Conservation (phyloP, 1,140 invertebrate genomes). For the Hormaphis cornu region DNA sequence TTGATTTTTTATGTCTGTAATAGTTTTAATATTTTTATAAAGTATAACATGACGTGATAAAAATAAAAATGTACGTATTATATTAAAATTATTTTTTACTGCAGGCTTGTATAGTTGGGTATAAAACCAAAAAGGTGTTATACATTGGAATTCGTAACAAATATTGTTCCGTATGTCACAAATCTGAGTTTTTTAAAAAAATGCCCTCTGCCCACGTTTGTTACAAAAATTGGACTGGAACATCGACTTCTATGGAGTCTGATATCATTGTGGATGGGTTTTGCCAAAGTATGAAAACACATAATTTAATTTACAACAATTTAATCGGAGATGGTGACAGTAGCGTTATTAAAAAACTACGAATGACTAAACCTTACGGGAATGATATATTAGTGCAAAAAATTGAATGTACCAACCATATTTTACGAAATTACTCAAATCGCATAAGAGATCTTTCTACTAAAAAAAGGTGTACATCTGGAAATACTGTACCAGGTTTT, state of each 20-base stretch:
- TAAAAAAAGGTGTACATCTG: neutral
- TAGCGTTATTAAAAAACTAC: slow-evolving; percentile 33
- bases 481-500: neutral
- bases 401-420: neutral
- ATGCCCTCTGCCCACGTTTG: neutral
- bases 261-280: slow-evolving; percentile 39
- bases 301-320: slow-evolving; percentile 39
- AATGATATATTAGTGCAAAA: neutral
- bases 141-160: slow-evolving; percentile 35
- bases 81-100: too few relatives aligned
- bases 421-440: neutral
- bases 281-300: slow-evolving; percentile 38
- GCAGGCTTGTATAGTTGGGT: slow-evolving; percentile 32
- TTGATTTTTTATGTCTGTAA: too few relatives aligned
- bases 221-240: slow-evolving; percentile 6
- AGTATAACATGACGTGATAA: slow-evolving; percentile 6
- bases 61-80: too few relatives aligned
- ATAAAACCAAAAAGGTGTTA: slow-evolving; percentile 36
- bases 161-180: neutral
- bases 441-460: neutral
- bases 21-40: too few relatives aligned
- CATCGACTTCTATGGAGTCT: neutral
- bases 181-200: slow-evolving; percentile 4
- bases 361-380: neutral
- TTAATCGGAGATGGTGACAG: slow-evolving; percentile 41